phyloP scores from a whole-genome alignment of 2,888 invertebrate genomes.

The Phaedon cochleariae region DNA sequence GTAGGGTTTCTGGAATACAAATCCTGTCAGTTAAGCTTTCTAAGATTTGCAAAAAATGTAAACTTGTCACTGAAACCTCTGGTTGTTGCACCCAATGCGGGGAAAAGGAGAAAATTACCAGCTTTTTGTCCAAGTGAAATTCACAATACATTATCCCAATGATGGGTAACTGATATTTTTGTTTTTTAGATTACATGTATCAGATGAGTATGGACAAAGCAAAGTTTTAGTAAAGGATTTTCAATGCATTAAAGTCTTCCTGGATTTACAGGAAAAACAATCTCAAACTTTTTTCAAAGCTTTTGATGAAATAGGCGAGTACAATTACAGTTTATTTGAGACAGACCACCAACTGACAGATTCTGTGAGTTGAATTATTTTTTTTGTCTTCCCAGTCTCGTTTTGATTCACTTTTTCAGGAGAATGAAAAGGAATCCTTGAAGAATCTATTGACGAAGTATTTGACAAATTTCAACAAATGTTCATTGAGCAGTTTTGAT shows the following conservation, averaged over 20 bases:
- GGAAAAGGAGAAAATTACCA: background rate
- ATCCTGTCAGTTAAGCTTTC: conserved; percentile 25
- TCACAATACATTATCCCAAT: background rate
- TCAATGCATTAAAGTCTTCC: conserved; percentile 11
- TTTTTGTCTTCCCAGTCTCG: background rate
- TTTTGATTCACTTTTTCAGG: background rate
- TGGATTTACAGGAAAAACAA: conserved; percentile 19
- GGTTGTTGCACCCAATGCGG: conserved; percentile 10
- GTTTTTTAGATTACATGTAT: conserved; percentile 21
- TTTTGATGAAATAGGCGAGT: conserved; percentile 19
- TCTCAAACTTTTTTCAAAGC: conserved; percentile 12
- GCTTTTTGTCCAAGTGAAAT: background rate
- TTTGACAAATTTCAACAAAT: conserved; percentile 6
- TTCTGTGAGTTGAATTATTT: background rate
- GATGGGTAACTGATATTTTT: background rate
- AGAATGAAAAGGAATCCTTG: background rate
- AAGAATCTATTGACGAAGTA: background rate
- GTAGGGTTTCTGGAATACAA: conserved; percentile 21
- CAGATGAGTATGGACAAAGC: conserved; percentile 27
- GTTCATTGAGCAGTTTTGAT: conserved; percentile 4
- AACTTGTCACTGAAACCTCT: background rate
- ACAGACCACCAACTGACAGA: background rate
- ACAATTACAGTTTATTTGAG: conserved; percentile 16
- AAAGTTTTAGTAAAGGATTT: conserved; percentile 17
- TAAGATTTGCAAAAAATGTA: conserved; percentile 20